Evolutionary conservation across 2,888 invertebrate species (phyloP).

Genomic region (Chesias legatella): DNA sequence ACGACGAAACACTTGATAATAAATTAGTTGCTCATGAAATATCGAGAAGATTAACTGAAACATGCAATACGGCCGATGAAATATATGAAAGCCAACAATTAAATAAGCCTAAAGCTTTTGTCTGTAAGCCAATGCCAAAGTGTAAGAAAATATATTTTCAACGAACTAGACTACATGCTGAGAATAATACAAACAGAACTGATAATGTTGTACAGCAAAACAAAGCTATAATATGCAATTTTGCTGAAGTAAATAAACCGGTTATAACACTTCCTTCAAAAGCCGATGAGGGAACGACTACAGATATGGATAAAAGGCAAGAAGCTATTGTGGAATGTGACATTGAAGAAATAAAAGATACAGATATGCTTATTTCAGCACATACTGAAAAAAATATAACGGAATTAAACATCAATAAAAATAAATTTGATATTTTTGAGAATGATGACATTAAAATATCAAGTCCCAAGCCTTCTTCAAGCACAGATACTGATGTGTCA

Average conservation of each 20-base stretch:
- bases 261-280: not conserved
- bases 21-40: constrained; percentile 2
- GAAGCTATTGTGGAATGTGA: not conserved
- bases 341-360: no score
- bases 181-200: not conserved
- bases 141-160: constrained; percentile 4
- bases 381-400: no score
- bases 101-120: not conserved
- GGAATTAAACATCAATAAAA: no score
- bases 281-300: not conserved
- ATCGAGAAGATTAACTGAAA: not conserved
- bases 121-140: constrained; percentile 8
- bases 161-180: no score
- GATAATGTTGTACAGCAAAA: not conserved
- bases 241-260: not conserved
- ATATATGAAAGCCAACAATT: not conserved
- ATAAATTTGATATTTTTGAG: no score
- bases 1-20: not conserved
- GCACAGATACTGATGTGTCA: no score
- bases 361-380: no score
- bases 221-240: not conserved
- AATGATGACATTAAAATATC: no score
- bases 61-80: not conserved
- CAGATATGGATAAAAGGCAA: not conserved
- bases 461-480: not conserved